These are phyloP conservation scores for Eurytoma adleriae DNA, from an alignment of 2,888 invertebrate species.

Conservation along the genomic window DNA sequence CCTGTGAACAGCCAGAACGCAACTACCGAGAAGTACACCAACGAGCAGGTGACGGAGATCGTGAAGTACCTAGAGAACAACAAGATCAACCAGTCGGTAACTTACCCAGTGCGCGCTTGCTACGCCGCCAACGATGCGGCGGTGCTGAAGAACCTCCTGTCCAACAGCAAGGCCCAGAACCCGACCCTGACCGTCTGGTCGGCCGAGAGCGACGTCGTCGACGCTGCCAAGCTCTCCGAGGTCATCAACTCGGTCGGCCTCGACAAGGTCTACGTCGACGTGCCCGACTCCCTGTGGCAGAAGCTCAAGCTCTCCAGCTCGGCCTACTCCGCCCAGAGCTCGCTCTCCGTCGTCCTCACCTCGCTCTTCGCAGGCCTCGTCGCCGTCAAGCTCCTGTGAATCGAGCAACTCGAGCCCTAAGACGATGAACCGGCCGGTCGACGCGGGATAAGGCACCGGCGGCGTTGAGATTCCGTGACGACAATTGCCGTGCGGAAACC, in stretches of 20 bases:
- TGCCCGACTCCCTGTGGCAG: conserved; percentile 79
- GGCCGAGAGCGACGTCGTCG: conserved; percentile 81
- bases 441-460: background rate
- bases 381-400: conserved; percentile 60
- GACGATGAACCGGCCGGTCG: background rate
- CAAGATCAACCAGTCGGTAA: conserved; percentile 82
- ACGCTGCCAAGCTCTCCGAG: conserved; percentile 81
- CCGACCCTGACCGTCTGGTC: conserved; percentile 91
- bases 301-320: conserved; percentile 59
- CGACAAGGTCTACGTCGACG: conserved; percentile 86
- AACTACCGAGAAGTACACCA: conserved; percentile 80
- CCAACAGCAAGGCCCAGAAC: conserved; percentile 75
- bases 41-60: conserved; percentile 84
- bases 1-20: conserved; percentile 60
- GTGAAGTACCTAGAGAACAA: conserved; percentile 78
- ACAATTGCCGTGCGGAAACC: conserved; percentile 7
- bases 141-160: conserved; percentile 80
- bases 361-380: conserved; percentile 54
- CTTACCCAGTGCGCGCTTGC: conserved; percentile 87
- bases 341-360: conserved; percentile 29
- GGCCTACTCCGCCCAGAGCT: conserved; percentile 38
- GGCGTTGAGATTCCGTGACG: background rate
- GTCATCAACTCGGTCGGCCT: conserved; percentile 83
- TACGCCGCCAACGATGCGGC: conserved; percentile 83
- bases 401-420: conserved; percentile 10